These are phyloP conservation scores for Adelges cooleyi DNA, from an alignment of 1,140 invertebrate genomes.

Conservation along the genomic window DNA sequence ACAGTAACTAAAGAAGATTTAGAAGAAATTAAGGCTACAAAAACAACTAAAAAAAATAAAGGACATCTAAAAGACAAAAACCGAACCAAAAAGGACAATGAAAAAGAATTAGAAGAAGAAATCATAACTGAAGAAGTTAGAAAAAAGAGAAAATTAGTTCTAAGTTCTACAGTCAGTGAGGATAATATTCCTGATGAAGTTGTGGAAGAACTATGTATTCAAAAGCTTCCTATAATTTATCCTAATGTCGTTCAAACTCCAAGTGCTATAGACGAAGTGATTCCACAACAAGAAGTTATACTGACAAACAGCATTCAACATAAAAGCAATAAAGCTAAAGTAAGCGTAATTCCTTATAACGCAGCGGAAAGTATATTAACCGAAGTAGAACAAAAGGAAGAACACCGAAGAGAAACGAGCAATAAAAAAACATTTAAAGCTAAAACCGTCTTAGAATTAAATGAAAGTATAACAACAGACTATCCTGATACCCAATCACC, in stretches of 20 bases:
- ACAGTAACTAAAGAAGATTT: background rate
- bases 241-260: constrained; percentile 1
- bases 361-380: constrained; percentile 36
- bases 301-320: constrained; percentile 36
- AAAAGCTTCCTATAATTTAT: background rate
- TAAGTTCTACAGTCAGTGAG: constrained; percentile 35
- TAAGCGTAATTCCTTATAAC: constrained; percentile 31
- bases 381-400: constrained; percentile 42
- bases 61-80: background rate
- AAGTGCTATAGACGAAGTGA: constrained; percentile 7
- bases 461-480: constrained; percentile 48
- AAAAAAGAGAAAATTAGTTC: constrained; percentile 37
- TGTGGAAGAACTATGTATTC: constrained; percentile 33
- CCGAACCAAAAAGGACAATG: constrained; percentile 24
- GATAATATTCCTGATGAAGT: constrained; percentile 36
- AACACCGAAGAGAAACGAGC: constrained; percentile 6
- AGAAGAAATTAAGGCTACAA: background rate
- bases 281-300: constrained; percentile 3
- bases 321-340: constrained; percentile 30
- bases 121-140: constrained; percentile 34
- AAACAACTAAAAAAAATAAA: background rate
- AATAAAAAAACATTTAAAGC: background rate
- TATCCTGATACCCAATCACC: constrained; percentile 40
- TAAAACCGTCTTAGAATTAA: constrained; percentile 40
- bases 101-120: constrained; percentile 31